phyloP scores from a whole-genome alignment of 2,797 vertebrate species.

The Menidia menidia region DNA sequence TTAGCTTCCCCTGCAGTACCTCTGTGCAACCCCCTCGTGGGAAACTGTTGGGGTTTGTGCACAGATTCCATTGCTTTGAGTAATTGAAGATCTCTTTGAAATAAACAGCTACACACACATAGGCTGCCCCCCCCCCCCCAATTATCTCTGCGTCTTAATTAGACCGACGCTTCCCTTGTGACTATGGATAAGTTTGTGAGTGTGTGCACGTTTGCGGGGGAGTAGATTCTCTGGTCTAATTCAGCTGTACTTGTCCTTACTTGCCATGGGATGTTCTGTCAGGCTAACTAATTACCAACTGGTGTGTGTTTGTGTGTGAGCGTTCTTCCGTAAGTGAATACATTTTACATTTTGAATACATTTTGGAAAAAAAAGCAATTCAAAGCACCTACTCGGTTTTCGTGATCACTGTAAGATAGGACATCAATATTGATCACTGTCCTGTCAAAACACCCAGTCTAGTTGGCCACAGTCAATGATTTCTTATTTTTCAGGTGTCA shows the following conservation, averaged over 20 bases:
- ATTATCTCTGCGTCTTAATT: slow-evolving; percentile 82
- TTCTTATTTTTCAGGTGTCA: slow-evolving; percentile 65
- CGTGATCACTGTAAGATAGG: slow-evolving; percentile 39
- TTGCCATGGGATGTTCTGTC: slow-evolving; percentile 74
- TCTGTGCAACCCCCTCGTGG: slow-evolving; percentile 23
- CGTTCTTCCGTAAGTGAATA: neutral
- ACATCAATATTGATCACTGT: slow-evolving; percentile 66
- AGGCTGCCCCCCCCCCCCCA: slow-evolving; percentile 28
- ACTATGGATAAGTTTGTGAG: slow-evolving; percentile 53
- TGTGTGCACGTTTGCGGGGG: slow-evolving; percentile 63
- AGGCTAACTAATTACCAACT: slow-evolving; percentile 77
- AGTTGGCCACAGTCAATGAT: slow-evolving; percentile 63
- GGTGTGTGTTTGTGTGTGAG: slow-evolving; percentile 26
- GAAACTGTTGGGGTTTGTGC: slow-evolving; percentile 39
- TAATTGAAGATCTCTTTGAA: slow-evolving; percentile 72
- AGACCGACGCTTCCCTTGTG: slow-evolving; percentile 71
- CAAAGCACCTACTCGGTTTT: slow-evolving; percentile 41
- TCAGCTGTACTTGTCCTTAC: slow-evolving; percentile 70
- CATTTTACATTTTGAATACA: neutral
- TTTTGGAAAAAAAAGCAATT: slow-evolving; percentile 38
- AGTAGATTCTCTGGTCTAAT: slow-evolving; percentile 67
- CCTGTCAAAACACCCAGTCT: slow-evolving; percentile 54
- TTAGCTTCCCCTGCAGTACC: slow-evolving; percentile 29
- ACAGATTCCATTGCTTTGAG: slow-evolving; percentile 46
- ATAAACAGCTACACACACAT: slow-evolving; percentile 52